Percentiles rank a stretch among this genome's conserved stretches.
These are phyloP conservation scores for Luffia ferchaultella DNA, from an alignment of 2,888 invertebrate genomes.

Conservation along the genomic window DNA sequence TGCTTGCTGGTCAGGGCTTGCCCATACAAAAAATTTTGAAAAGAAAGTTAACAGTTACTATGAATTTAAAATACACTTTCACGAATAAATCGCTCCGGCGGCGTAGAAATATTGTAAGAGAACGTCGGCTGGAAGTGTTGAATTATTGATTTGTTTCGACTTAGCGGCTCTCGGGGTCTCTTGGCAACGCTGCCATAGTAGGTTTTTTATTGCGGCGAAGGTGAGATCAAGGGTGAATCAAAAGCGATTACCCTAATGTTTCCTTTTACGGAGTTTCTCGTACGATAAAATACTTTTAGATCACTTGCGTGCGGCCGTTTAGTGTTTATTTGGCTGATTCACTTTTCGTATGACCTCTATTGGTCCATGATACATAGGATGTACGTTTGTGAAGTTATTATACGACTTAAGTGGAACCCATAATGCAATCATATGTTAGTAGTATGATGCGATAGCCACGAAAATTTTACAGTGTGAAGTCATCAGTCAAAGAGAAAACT, in stretches of 20 bases:
- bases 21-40: no score
- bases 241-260: conserved; percentile 4
- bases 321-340: neutral
- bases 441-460: no score
- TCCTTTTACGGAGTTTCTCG: conserved; percentile 8
- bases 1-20: no score
- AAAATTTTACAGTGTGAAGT: no score
- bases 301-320: neutral
- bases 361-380: neutral
- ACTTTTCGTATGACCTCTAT: neutral
- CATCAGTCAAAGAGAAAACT: no score
- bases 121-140: conserved; percentile 16
- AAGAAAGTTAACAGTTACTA: neutral
- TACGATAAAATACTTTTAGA: neutral
- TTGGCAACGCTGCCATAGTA: neutral
- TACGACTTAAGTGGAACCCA: no score
- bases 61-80: neutral
- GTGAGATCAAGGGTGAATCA: conserved; percentile 5
- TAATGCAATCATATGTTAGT: no score
- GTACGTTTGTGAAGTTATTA: neutral
- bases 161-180: neutral
- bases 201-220: neutral
- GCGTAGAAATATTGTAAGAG: neutral
- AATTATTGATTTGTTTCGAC: conserved; percentile 33
- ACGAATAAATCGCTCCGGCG: neutral